Evolutionary conservation across 2,113 vertebrate species (phyloP), one percentile per base, ranked within the genome.

Genomic region (Cardinalis cardinalis): DNA sequence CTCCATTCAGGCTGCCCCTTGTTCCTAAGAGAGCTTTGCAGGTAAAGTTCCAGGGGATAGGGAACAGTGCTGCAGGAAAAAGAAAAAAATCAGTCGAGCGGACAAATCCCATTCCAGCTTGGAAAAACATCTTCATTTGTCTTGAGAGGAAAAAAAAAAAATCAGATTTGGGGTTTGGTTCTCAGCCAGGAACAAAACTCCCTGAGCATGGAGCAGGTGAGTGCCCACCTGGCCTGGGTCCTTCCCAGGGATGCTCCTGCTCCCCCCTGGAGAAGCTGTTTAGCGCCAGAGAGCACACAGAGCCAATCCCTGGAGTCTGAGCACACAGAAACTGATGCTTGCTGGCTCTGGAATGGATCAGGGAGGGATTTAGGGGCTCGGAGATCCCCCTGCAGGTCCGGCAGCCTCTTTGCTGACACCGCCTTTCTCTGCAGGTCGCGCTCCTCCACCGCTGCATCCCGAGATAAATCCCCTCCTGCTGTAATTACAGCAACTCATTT

Each of bases 401-500:
- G 53, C 78, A 20, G 84, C 83, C 52, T 80, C 74, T 73, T 51
- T 87, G 91, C 90, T 88, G 90, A 80, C 87, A 68, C 51, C 1
- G 7, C 16, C 66, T 43, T 91, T 86, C 66, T 71, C 80, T 38
- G 60, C 88, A 75, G 91, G 80, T 89, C 77, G 3, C 36, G 84
- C 46, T 48, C 0, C 70, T 80, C 55, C 89, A 72, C 75, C 46
- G 64, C 66, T 48, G 66, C 17, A 1, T 40, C 81, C 64, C 31
- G 18, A 92, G 86, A 84, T 78, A 94, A 94, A 94, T 92, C 88
- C 48, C 91, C 90, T 84, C 88, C 46, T 32, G 64, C 82, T 88
- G 70, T 96, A 95, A 95, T 96, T 97, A 92, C 87, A 90, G 80
- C 72, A 93, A 78, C 89, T 92, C 83, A 66, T 95, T 93, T 93